Conservation (phyloP, 2,797 vertebrate genomes). For the Premnoplex brunnescens region DNA sequence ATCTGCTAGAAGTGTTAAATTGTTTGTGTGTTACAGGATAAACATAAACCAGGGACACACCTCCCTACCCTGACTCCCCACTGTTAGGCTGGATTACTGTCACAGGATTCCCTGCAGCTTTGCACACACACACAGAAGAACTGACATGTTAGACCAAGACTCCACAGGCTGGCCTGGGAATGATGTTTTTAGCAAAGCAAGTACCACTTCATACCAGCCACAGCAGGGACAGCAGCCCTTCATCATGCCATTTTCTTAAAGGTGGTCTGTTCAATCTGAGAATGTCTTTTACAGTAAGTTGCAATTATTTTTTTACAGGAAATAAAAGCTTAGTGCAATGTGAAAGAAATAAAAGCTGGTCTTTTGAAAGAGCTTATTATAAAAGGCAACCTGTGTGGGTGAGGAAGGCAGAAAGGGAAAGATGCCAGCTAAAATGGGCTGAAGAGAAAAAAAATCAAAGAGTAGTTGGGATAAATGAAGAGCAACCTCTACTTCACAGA, state of each 20-base stretch:
- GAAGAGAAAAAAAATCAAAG: constrained; percentile 39
- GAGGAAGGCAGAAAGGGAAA: not conserved
- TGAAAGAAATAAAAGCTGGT: constrained; percentile 7
- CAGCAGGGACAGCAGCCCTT: not conserved
- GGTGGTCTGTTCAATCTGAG: not conserved
- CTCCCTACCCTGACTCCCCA: not conserved
- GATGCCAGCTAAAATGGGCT: not conserved
- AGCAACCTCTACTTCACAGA: not conserved
- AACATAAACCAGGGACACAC: not conserved
- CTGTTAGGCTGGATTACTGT: not conserved
- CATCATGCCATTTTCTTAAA: not conserved
- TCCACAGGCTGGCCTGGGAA: not conserved
- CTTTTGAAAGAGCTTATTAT: not conserved
- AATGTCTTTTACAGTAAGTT: not conserved
- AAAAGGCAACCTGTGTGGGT: not conserved
- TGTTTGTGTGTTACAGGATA: not conserved
- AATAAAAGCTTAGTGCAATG: constrained; percentile 1
- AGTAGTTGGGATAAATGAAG: not conserved
- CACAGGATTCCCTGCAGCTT: not conserved
- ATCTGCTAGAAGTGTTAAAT: not conserved
- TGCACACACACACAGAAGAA: not conserved
- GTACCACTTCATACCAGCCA: not conserved
- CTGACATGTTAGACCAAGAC: fast-evolving
- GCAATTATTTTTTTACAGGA: constrained; percentile 11
- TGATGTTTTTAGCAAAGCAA: fast-evolving